These are phyloP conservation scores for Mythimna albipuncta DNA, from an alignment of 2,888 invertebrate genomes.

Conservation along the genomic window DNA sequence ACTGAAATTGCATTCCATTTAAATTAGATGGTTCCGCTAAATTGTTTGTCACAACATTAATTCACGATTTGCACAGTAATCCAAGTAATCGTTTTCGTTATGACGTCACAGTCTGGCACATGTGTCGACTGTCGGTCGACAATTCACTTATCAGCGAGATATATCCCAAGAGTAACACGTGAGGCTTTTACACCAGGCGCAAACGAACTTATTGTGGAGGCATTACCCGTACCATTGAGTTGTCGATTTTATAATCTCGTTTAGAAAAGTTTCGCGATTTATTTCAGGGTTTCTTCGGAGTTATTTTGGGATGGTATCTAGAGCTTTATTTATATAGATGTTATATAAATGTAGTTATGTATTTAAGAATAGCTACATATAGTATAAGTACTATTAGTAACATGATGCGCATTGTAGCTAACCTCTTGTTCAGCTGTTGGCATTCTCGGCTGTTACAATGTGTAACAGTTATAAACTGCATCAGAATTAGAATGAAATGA, in stretches of 20 bases:
- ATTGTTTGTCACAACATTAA: conserved; percentile 59
- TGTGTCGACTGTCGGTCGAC: conserved; percentile 50
- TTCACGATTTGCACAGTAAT: conserved; percentile 52
- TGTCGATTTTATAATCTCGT: conserved; percentile 42
- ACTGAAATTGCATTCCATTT: conserved; percentile 40
- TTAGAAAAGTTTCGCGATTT: conserved; percentile 19
- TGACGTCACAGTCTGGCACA: conserved; percentile 38
- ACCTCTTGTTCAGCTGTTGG: neutral
- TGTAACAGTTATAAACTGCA: neutral
- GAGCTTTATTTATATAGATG: neutral
- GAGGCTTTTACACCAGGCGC: conserved; percentile 50
- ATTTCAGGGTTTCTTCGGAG: conserved; percentile 17
- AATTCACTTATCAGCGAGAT: conserved; percentile 55
- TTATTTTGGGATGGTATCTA: neutral
- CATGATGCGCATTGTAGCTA: neutral
- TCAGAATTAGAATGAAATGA: neutral
- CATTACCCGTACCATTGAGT: conserved; percentile 45
- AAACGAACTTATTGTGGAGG: conserved; percentile 57
- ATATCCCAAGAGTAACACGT: conserved; percentile 54
- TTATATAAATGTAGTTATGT: neutral
- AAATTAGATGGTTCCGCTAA: conserved; percentile 30
- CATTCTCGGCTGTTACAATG: neutral
- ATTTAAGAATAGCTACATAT: too few relatives aligned
- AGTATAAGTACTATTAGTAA: too few relatives aligned
- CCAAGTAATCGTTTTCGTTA: conserved; percentile 50